phyloP scores from a whole-genome alignment of 2,888 invertebrate genomes.

The Ochropacha duplaris region DNA sequence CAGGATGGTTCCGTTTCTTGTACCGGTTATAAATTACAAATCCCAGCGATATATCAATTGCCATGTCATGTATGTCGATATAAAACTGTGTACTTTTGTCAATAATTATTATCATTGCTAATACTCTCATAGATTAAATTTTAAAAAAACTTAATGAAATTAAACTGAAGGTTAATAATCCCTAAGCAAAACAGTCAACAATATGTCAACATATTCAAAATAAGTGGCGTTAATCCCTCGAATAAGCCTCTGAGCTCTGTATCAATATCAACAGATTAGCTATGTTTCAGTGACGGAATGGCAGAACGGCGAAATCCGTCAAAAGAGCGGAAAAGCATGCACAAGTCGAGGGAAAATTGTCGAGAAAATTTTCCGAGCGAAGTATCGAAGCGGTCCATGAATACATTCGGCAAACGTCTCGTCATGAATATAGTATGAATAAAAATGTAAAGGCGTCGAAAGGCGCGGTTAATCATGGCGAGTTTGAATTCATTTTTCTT shows the following conservation, averaged over 20 bases:
- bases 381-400: constrained; percentile 62
- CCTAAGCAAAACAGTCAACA: neutral
- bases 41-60: too few relatives aligned
- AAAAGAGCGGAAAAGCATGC: constrained; percentile 58
- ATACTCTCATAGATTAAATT: too few relatives aligned
- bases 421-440: constrained; percentile 72
- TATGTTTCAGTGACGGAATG: constrained; percentile 27
- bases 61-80: too few relatives aligned
- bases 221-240: neutral
- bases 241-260: constrained; percentile 26
- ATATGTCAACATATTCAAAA: neutral
- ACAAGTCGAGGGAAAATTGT: constrained; percentile 21
- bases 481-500: constrained; percentile 56
- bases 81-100: too few relatives aligned
- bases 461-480: constrained; percentile 63
- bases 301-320: constrained; percentile 33
- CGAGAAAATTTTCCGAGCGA: constrained; percentile 14
- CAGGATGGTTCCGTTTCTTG: neutral
- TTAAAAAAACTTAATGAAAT: neutral
- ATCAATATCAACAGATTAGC: constrained; percentile 76
- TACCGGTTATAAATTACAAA: neutral
- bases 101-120: too few relatives aligned
- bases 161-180: neutral
- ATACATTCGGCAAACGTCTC: constrained; percentile 69
- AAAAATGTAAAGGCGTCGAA: constrained; percentile 55